phyloP scores from a whole-genome alignment of 1,140 invertebrate genomes.

The Dinothrombium tinctorium region DNA sequence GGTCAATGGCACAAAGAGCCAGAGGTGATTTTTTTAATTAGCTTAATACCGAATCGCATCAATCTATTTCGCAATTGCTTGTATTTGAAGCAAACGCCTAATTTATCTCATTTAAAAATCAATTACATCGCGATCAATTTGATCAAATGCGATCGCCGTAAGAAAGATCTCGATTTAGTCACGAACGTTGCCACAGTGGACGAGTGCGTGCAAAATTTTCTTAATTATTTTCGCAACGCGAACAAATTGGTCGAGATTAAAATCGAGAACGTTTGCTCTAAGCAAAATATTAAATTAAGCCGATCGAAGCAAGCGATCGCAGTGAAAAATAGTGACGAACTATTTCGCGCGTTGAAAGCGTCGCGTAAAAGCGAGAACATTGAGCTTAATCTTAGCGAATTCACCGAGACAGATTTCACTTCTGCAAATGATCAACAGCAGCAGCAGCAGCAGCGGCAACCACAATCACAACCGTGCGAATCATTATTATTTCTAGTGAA shows the following conservation, averaged over 20 bases:
- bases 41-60: constrained; percentile 10
- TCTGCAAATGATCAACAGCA: too few species aligned
- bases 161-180: constrained; percentile 9
- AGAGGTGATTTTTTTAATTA: constrained; percentile 8
- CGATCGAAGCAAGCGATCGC: constrained; percentile 1
- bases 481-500: constrained; percentile 5
- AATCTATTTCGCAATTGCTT: constrained; percentile 10
- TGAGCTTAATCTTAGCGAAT: constrained; percentile 6
- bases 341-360: constrained; percentile 2
- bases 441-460: neutral
- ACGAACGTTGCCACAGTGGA: neutral
- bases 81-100: constrained; percentile 9
- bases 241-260: constrained; percentile 8
- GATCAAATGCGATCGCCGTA: neutral
- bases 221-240: constrained; percentile 9
- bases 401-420: constrained; percentile 1
- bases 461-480: neutral
- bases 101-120: constrained; percentile 6
- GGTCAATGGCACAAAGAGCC: neutral
- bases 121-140: constrained; percentile 10
- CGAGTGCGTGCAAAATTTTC: constrained; percentile 6
- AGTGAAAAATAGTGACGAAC: constrained; percentile 3
- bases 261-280: neutral
- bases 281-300: constrained; percentile 1
- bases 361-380: constrained; percentile 4